Percentiles rank a stretch among this genome's conserved stretches.
Evolutionary conservation across 2,113 vertebrate species (phyloP).

Genomic region (Oophaga pumilio): DNA sequence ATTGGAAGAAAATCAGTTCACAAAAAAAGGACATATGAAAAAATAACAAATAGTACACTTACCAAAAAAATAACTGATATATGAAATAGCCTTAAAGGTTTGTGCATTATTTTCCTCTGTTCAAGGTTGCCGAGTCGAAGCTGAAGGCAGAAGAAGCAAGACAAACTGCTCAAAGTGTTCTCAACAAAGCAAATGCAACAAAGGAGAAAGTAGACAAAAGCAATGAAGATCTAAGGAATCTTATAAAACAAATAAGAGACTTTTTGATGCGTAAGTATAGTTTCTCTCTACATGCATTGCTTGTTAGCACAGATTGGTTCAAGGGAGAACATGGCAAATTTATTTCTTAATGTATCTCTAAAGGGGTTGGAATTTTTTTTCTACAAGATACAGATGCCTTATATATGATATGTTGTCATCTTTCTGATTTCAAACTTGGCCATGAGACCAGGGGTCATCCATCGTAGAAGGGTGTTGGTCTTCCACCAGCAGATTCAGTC

Average conservation of each 20-base stretch:
- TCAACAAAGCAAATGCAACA: constrained; percentile 88
- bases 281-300: not conserved
- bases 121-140: constrained; percentile 89
- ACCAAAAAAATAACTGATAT: no score
- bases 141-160: constrained; percentile 89
- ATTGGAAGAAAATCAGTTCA: no score
- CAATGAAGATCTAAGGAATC: constrained; percentile 87
- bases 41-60: no score
- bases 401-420: no score
- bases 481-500: not conserved
- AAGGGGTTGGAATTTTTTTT: not conserved
- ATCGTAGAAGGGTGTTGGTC: no score
- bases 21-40: no score
- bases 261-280: constrained; percentile 86
- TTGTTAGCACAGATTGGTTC: no score
- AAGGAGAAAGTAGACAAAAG: constrained; percentile 86
- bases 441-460: no score
- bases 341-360: not conserved
- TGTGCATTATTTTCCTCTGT: not conserved
- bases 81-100: not conserved
- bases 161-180: constrained; percentile 83
- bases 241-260: constrained; percentile 92
- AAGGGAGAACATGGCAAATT: no score
- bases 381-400: no score
- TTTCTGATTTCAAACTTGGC: no score